Evolutionary conservation across 1,140 invertebrate genomes (phyloP).

Genomic region (Helicoverpa armigera): DNA sequence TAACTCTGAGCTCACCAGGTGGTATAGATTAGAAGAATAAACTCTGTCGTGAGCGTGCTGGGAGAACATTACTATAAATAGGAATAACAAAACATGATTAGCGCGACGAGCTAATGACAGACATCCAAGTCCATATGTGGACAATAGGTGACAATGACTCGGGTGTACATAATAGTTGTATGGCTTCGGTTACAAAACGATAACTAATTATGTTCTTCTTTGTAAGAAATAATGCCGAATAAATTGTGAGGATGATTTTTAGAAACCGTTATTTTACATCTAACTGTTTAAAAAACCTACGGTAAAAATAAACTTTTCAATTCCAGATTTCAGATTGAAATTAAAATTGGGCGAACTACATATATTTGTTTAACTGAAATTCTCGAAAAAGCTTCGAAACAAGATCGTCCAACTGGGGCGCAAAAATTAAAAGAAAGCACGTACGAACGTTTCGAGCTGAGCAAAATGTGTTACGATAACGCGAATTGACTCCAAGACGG

Average conservation of each 20-base stretch:
- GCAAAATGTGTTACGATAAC: constrained; percentile 34
- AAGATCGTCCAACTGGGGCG: background rate
- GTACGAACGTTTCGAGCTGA: constrained; percentile 1
- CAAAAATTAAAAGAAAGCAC: constrained; percentile 6
- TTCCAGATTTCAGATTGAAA: no score
- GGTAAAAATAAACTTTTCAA: no score
- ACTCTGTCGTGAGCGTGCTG: background rate
- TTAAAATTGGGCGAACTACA: background rate
- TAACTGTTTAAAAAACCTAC: no score
- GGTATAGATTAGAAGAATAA: background rate
- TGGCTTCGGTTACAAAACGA: no score
- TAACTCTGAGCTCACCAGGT: background rate
- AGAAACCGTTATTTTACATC: no score
- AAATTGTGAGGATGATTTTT: no score
- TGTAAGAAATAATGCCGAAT: no score
- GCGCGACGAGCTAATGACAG: background rate
- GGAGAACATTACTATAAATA: background rate
- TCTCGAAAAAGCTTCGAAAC: background rate
- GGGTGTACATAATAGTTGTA: no score
- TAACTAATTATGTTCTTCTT: no score
- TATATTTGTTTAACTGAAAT: background rate
- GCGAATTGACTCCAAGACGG: constrained; percentile 15
- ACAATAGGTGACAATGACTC: no score
- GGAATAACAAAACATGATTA: background rate
- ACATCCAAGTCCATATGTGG: background rate